Evolutionary conservation across 2,797 vertebrate genomes (phyloP).

Genomic region (Anguilla anguilla): DNA sequence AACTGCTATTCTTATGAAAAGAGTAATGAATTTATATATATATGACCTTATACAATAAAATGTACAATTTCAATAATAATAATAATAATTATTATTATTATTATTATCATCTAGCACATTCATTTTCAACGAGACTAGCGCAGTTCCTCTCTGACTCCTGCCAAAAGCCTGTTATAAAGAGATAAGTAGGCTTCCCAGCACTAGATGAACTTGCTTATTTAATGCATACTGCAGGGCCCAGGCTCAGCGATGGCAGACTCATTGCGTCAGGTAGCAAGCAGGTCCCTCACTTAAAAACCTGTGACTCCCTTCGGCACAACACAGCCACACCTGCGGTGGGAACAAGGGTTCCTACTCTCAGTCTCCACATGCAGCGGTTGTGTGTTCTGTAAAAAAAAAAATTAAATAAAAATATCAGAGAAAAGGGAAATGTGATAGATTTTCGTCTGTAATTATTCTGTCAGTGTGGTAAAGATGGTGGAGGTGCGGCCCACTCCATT

Average conservation of each 20-base stretch:
- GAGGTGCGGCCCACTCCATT: not conserved
- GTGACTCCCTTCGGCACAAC: not conserved
- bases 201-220: not conserved
- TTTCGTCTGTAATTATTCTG: constrained; percentile 8
- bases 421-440: not conserved
- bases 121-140: not conserved
- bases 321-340: not conserved
- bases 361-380: not conserved
- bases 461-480: not conserved
- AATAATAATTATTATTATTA: not conserved
- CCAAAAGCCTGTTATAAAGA: not conserved
- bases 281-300: not conserved
- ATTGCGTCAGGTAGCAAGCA: not conserved
- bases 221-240: not conserved
- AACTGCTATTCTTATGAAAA: not conserved
- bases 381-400: not conserved
- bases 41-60: no score
- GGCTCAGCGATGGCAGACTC: not conserved
- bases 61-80: no score
- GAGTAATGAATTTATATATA: not conserved
- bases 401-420: not conserved
- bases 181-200: no score
- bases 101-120: not conserved
- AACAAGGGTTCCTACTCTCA: not conserved
- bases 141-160: no score